Evolutionary conservation across 2,797 vertebrate species (phyloP), one percentile per base, ranked within the genome.

Genomic region (Xerus rutilus): DNA sequence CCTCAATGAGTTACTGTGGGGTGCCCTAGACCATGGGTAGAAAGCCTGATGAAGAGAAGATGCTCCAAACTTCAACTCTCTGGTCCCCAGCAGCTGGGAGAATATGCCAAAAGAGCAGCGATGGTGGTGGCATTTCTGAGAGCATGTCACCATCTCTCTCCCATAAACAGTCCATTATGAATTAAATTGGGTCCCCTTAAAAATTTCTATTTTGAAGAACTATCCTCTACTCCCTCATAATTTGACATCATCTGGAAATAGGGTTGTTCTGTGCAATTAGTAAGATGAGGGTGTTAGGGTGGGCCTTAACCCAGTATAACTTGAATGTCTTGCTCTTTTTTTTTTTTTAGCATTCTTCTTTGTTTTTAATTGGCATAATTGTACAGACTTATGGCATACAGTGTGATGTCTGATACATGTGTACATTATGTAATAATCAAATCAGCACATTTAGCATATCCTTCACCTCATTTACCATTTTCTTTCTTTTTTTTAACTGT

Each of bases 1-100:
- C 21, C 52, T 32, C 17, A 10, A 15, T 30, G 69, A n/a, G 32
- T 4, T 23, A 2, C 15, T 10, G 1, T 15, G 62, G 25, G 15
- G 8, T 25, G 2, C n/a, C 32, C 2, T 17, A 83, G 72, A 49
- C 20, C 52, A 0, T 0, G 1, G 6, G 5, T 13, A 8, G 9
- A 47, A n/a, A 35, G 20, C 57, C 87, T 4, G 6, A 57, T 7
- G 28, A 21, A 4, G 5, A n/a, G 52, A 62, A 70, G 23, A 7
- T 9, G 21, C 72, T 70, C 72, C 43, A 32, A 49, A 23, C 23
- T 57, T 47, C 8, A 23, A 0, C 15, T 87, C 77, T 54, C n/a
- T 39, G 45, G 3, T 5, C 10, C 21, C 39, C 11, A 69, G 59
- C 39, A 65, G 4, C 21, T 14, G 3, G 25, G 7, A 85, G 18